Base-by-base conservation (phyloP, 2,888 invertebrate species). In the Rotaria magnacalcarata region DNA sequence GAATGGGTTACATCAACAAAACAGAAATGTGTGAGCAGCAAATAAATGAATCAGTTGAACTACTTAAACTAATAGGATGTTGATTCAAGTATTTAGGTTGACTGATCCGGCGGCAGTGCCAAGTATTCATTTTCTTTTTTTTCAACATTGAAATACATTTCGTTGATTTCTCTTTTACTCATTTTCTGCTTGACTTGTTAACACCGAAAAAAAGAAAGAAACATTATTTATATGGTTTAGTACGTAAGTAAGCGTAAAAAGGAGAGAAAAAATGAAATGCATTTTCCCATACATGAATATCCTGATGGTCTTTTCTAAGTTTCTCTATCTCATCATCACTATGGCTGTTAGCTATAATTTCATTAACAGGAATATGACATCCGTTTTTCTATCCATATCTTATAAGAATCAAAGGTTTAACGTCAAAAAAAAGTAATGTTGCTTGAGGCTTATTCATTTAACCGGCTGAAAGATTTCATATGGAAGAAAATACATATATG, bases 11-110 rank as follows among this genome's bases (percentile, higher is more conserved):
- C 67, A 67, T 67, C 34, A 67, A 34, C 67, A 34, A 24, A 34
- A 67, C 14, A 67, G 14, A 67, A 34, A 67, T 67, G 34, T 67
- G 34, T 56, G 56, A 56, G 56, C 24, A 52, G 3, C 52, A 16
- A 8, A 56, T 10, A 24, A 21, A 56, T 67, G 67, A 34, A 67
- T 11, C n/a, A 67, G 67, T 67, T 67, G 11, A 19, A 34, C 34
- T 67, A 67, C 67, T 67, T 67, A 67, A 67, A 19, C 67, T 67
- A 67, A 67, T 67, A 67, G 67, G 67, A 67, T 67, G 67, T 67
- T 67, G 67, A 67, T 67, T 67, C 67, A 67, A 67, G 67, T 67
- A 67, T 67, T 67, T 67, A 67, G 67, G 6, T 67, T 67, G 16
- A 16, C 19, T 67, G 67, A 67, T 67, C 67, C 67, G 67, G 34